Conservation (phyloP, 1,140 invertebrate species). For the Formica selysi region DNA sequence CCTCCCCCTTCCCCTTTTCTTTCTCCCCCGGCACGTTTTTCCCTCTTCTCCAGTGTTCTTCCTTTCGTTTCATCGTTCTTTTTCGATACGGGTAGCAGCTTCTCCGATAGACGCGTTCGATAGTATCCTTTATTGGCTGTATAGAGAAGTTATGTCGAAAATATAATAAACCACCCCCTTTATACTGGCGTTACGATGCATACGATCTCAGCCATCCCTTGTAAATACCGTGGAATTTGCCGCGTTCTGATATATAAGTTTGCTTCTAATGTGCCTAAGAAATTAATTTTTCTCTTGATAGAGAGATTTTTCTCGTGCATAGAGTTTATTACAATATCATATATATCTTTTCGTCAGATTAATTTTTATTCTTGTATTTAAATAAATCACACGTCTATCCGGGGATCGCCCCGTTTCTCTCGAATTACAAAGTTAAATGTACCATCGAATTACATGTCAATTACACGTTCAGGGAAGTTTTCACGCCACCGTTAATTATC, state of each 20-base stretch:
- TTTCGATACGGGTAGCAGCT: conserved; percentile 42
- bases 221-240: conserved; percentile 34
- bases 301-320: not conserved
- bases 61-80: conserved; percentile 30
- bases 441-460: conserved; percentile 28
- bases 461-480: conserved; percentile 19
- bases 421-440: conserved; percentile 11
- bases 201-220: conserved; percentile 7
- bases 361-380: not conserved
- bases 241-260: not conserved
- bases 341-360: not conserved
- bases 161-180: conserved; percentile 48
- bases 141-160: conserved; percentile 51
- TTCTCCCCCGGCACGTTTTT: conserved; percentile 21
- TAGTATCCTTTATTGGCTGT: conserved; percentile 41
- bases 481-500: conserved; percentile 39
- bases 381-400: conserved; percentile 1
- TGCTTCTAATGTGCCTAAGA: not conserved
- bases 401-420: not conserved
- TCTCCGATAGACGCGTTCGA: conserved; percentile 46
- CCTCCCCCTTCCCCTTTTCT: not conserved
- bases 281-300: conserved; percentile 2
- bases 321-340: conserved; percentile 10
- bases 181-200: conserved; percentile 33
- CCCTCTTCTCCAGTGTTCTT: conserved; percentile 43